phyloP scores from a whole-genome alignment of 2,888 invertebrate species.

The Cheilosia impressa region DNA sequence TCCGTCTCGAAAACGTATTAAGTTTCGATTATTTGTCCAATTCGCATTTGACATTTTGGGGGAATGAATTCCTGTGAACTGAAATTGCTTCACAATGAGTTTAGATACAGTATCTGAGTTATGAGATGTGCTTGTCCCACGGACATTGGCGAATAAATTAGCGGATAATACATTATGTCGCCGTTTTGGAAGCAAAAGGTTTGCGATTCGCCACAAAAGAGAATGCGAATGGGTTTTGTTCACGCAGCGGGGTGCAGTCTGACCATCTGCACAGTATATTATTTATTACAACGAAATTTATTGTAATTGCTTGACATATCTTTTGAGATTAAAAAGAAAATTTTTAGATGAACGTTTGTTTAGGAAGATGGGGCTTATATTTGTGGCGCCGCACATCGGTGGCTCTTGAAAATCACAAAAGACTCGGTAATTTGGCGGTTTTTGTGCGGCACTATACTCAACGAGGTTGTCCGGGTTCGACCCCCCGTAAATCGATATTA shows the following conservation, averaged over 20 bases:
- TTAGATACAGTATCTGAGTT: conserved; percentile 51
- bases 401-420: too few relatives aligned
- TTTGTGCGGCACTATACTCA: too few relatives aligned
- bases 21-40: conserved; percentile 32
- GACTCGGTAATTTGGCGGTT: too few relatives aligned
- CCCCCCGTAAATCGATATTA: too few relatives aligned
- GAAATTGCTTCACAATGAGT: conserved; percentile 20
- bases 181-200: conserved; percentile 42
- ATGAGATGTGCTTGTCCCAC: conserved; percentile 53
- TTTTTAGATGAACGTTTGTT: not conserved
- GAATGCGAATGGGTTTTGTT: conserved; percentile 21
- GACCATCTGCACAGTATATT: conserved; percentile 28
- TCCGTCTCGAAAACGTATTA: conserved; percentile 24
- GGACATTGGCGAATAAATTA: conserved; percentile 52
- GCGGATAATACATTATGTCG: conserved; percentile 49
- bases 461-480: too few relatives aligned
- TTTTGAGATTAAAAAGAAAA: conserved; percentile 3
- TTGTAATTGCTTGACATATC: conserved; percentile 34
- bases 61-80: conserved; percentile 23
- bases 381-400: too few relatives aligned
- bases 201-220: conserved; percentile 47
- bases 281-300: conserved; percentile 56
- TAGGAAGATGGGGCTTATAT: not conserved
- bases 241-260: conserved; percentile 41
- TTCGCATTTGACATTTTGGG: conserved; percentile 60